Conservation (phyloP, 2,113 vertebrate species). For the human (Homo sapiens) region DNA sequence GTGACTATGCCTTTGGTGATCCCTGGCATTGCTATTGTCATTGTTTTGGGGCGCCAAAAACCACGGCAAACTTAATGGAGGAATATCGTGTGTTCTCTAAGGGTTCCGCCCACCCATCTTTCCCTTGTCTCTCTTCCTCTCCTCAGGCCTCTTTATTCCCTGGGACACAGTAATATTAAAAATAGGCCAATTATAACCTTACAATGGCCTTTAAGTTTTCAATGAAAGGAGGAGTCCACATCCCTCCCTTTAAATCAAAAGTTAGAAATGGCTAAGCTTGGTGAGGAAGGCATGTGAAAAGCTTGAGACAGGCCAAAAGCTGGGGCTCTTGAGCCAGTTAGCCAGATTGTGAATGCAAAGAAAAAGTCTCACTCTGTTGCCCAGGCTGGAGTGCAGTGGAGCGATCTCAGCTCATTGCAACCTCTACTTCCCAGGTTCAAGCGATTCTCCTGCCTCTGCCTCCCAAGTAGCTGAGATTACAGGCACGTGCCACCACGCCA, state of each 20-base stretch:
- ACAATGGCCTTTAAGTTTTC: background rate
- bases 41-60: background rate
- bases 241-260: background rate
- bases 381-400: no score
- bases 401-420: no score
- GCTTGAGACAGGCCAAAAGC: background rate
- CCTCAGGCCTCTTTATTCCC: background rate
- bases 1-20: background rate
- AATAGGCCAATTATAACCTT: background rate
- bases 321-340: background rate
- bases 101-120: rapidly evolving
- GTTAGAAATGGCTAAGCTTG: background rate
- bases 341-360: background rate
- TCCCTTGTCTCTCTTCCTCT: background rate
- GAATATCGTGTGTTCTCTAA: background rate
- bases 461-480: no score
- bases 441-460: no score
- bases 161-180: background rate
- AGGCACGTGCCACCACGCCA: no score
- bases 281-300: background rate
- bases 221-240: background rate
- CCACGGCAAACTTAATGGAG: background rate
- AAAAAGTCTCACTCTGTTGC: background rate
- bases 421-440: no score
- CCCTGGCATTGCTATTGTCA: background rate